These are phyloP conservation scores for Sebastes ruberrimus DNA, from an alignment of 2,797 vertebrate genomes.

Conservation along the genomic window DNA sequence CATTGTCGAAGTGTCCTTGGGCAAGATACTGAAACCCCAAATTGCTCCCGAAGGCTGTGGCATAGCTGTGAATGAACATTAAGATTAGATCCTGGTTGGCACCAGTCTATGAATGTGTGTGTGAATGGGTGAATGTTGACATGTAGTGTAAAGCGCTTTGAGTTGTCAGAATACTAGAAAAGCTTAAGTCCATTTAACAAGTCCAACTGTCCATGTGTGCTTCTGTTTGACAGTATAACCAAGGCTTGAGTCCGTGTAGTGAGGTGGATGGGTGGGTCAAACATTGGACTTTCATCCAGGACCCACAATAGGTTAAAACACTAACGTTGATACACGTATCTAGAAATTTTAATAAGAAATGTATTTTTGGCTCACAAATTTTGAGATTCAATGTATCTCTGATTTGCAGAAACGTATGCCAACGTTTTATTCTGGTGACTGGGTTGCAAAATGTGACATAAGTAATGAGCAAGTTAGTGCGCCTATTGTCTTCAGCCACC, in stretches of 20 bases:
- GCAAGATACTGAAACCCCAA: too few species aligned
- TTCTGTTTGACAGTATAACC: neutral
- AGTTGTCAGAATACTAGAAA: too few species aligned
- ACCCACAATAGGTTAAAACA: neutral
- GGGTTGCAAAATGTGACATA: constrained; percentile 11
- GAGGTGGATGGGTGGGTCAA: neutral
- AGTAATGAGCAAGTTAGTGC: constrained; percentile 30
- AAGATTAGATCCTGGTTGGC: too few species aligned
- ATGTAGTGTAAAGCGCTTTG: too few species aligned
- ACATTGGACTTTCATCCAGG: neutral
- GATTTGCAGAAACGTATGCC: neutral
- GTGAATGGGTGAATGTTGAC: too few species aligned
- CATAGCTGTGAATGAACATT: too few species aligned
- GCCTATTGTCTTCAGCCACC: constrained; percentile 45
- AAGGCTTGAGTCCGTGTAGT: neutral
- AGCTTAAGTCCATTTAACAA: too few species aligned
- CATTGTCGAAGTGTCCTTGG: too few species aligned
- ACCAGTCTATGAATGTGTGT: too few species aligned
- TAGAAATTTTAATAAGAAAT: neutral
- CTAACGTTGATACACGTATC: neutral
- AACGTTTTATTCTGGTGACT: neutral
- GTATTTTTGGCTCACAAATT: neutral
- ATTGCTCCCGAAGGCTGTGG: too few species aligned
- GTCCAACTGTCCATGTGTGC: too few species aligned
- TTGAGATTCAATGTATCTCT: neutral